Conservation (phyloP, 2,113 vertebrate species). For the Oryzias curvinotus region DNA sequence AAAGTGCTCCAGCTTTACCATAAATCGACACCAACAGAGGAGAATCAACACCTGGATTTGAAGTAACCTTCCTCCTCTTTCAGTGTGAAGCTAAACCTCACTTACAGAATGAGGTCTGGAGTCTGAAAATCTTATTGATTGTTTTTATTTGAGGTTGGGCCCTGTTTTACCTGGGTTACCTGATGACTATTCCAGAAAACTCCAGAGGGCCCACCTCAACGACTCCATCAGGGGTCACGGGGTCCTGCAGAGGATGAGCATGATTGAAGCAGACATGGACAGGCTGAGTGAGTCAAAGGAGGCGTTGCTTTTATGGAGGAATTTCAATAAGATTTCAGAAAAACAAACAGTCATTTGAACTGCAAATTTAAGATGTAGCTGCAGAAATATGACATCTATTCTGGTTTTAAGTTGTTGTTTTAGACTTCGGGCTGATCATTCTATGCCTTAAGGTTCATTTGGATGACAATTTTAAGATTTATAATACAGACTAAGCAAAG, state of each 20-base stretch:
- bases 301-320: too few relatives aligned
- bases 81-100: not conserved
- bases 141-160: not conserved
- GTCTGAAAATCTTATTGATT: slow-evolving; percentile 15
- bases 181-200: slow-evolving; percentile 25
- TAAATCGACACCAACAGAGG: too few relatives aligned
- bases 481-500: not conserved
- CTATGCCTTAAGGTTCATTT: not conserved
- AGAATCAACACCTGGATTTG: slow-evolving; percentile 6
- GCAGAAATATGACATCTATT: too few relatives aligned
- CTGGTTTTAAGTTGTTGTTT: too few relatives aligned
- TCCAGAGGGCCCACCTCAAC: slow-evolving; percentile 45
- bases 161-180: slow-evolving; percentile 50
- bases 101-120: slow-evolving; percentile 44
- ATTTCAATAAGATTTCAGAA: too few relatives aligned
- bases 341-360: too few relatives aligned
- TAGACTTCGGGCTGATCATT: too few relatives aligned
- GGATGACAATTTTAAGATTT: not conserved
- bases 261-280: slow-evolving; percentile 53
- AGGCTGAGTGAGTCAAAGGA: slow-evolving; percentile 56
- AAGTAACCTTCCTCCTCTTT: not conserved
- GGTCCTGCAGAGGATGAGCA: slow-evolving; percentile 53
- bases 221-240: slow-evolving; percentile 27
- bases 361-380: too few relatives aligned
- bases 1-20: too few relatives aligned